These are phyloP conservation scores for Notodonta dromedarius DNA, from an alignment of 2,888 invertebrate species.

Conservation along the genomic window DNA sequence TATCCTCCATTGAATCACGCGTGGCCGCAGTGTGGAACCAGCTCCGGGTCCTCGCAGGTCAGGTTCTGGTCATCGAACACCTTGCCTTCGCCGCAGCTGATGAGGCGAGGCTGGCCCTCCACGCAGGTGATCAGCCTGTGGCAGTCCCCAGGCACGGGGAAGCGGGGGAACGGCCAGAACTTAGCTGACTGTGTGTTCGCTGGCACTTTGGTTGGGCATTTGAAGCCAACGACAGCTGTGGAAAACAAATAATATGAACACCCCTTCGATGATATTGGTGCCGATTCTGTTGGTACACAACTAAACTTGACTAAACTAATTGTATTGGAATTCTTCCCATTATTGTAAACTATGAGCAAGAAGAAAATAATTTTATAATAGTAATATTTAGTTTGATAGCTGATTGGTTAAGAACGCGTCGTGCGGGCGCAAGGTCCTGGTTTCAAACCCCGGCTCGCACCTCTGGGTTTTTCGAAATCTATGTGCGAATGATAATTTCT, in stretches of 20 bases:
- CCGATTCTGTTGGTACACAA: too few species aligned
- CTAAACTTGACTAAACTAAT: too few species aligned
- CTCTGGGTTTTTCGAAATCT: too few species aligned
- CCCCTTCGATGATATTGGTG: too few species aligned
- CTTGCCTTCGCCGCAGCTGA: conserved; percentile 94
- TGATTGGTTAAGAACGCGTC: too few species aligned
- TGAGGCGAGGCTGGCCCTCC: conserved; percentile 93
- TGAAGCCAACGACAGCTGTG: conserved; percentile 95
- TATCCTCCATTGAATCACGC: conserved; percentile 49
- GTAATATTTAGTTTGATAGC: too few species aligned
- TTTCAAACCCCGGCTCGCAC: too few species aligned
- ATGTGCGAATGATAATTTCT: too few species aligned
- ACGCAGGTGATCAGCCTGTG: conserved; percentile 95
- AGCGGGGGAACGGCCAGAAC: conserved; percentile 97
- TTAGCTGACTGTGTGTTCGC: conserved; percentile 92
- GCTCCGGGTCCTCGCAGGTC: conserved; percentile 92
- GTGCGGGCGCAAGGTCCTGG: too few species aligned
- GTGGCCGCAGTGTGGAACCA: conserved; percentile 78
- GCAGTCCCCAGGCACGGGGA: conserved; percentile 94
- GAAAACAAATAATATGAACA: conserved; percentile 18
- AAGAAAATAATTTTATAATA: too few species aligned
- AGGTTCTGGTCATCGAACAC: conserved; percentile 93
- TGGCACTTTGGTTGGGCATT: conserved; percentile 94
- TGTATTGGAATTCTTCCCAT: too few species aligned
- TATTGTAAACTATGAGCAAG: too few species aligned